Conservation (phyloP, 2,888 invertebrate genomes). For the Eulithis testata region DNA sequence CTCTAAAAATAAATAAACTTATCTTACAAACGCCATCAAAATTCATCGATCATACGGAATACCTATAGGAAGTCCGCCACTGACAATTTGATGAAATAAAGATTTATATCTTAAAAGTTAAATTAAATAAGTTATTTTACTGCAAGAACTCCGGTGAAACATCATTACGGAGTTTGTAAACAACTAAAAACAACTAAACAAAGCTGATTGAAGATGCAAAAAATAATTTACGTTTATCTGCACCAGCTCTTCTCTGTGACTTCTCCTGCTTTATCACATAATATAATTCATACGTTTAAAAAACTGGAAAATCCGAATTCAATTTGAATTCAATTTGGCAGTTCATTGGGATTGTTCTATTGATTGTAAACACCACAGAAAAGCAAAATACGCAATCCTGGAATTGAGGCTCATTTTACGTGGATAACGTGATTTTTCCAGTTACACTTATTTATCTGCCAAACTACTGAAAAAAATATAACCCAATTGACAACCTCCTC, state of each 20-base stretch:
- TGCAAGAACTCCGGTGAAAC: constrained; percentile 39
- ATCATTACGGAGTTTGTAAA: constrained; percentile 45
- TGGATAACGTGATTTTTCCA: too few species aligned
- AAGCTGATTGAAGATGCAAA: constrained; percentile 43
- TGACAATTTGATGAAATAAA: constrained; percentile 54
- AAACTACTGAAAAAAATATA: too few species aligned
- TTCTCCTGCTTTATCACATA: neutral
- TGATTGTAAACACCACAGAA: too few species aligned
- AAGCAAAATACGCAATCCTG: too few species aligned
- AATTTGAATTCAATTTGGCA: too few species aligned
- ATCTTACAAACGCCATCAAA: constrained; percentile 17
- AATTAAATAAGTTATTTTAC: constrained; percentile 61
- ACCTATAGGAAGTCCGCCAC: constrained; percentile 21
- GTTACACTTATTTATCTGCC: too few species aligned
- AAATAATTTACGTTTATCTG: constrained; percentile 26
- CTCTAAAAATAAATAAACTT: neutral
- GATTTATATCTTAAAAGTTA: constrained; percentile 55
- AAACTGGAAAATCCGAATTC: too few species aligned
- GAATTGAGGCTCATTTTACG: too few species aligned
- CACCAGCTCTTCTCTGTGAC: neutral
- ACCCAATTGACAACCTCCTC: too few species aligned
- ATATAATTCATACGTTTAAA: too few species aligned
- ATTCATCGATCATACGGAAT: constrained; percentile 33
- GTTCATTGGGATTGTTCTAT: too few species aligned
- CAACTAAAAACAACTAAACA: constrained; percentile 48